A percentile compares a stretch with the other conserved stretches of the same genome.
Conservation (phyloP, 92 coral and sea anemone genomes). For the Muricea muricata region DNA sequence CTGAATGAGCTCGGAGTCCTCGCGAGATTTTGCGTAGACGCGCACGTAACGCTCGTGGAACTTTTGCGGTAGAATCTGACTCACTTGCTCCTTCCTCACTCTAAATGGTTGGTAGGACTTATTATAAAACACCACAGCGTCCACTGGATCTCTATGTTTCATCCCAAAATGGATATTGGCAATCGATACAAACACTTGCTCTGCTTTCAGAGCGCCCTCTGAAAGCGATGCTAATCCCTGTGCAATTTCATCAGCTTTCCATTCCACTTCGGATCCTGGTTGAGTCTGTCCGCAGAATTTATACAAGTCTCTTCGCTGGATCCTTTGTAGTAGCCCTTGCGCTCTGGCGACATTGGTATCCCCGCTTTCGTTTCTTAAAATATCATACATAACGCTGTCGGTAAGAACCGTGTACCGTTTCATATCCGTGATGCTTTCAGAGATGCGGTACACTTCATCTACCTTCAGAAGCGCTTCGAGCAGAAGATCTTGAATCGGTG, state of each 20-base stretch:
- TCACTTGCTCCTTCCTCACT: conserved; percentile 82
- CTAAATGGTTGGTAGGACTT: conserved; percentile 69
- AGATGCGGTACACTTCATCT: conserved; percentile 66
- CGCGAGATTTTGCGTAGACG: conserved; percentile 29
- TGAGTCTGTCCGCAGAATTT: conserved; percentile 84
- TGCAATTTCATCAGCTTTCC: neutral
- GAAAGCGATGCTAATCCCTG: neutral
- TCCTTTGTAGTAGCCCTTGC: conserved; percentile 65
- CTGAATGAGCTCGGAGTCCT: conserved; percentile 11
- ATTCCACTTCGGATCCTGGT: neutral
- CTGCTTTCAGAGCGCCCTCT: neutral
- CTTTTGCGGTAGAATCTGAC: conserved; percentile 29
- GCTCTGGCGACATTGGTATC: conserved; percentile 50
- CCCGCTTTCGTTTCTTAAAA: conserved; percentile 49
- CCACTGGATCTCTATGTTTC: conserved; percentile 83
- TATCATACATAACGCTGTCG: conserved; percentile 81
- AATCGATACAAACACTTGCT: conserved; percentile 65
- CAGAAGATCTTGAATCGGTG: conserved; percentile 76
- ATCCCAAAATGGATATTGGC: conserved; percentile 85
- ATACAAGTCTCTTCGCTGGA: conserved; percentile 82
- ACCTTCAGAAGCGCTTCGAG: conserved; percentile 84
- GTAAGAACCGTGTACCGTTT: conserved; percentile 74
- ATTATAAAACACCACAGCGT: conserved; percentile 77
- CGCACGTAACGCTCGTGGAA: conserved; percentile 45
- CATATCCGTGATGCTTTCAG: conserved; percentile 85